phyloP scores from a whole-genome alignment of 2,797 vertebrate genomes.

The Phataginus tricuspis region DNA sequence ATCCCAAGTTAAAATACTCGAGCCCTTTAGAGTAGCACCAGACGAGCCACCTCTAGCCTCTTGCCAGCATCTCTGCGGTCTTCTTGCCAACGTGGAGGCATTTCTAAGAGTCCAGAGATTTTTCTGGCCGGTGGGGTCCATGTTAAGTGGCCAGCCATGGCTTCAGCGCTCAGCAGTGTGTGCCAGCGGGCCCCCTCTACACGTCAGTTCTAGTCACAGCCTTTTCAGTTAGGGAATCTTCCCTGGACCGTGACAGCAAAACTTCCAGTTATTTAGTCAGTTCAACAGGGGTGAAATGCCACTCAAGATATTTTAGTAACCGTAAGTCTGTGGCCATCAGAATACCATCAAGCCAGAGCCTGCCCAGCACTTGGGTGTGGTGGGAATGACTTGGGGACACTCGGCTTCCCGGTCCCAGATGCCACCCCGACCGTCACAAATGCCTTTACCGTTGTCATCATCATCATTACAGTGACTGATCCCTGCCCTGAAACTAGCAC shows the following conservation, averaged over 20 bases:
- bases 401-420: neutral
- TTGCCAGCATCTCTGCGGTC: constrained; percentile 32
- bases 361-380: neutral
- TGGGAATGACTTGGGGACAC: neutral
- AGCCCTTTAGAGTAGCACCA: constrained; percentile 60
- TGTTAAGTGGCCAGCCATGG: neutral
- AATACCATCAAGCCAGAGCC: neutral
- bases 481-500: fast-evolving
- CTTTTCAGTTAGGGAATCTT: neutral
- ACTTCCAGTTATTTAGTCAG: constrained; percentile 64
- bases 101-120: constrained; percentile 41
- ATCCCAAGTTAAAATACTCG: constrained; percentile 59
- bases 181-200: neutral
- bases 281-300: constrained; percentile 60
- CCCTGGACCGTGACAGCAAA: constrained; percentile 57
- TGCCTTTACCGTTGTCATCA: no score
- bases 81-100: neutral
- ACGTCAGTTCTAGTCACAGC: neutral
- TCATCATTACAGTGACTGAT: no score
- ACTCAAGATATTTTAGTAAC: constrained; percentile 32
- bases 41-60: constrained; percentile 58
- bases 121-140: neutral
- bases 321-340: constrained; percentile 41
- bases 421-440: no score
- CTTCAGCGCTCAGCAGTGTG: neutral